Evolutionary conservation across 2,888 invertebrate species (phyloP).

Genomic region (Nomada fabriciana): DNA sequence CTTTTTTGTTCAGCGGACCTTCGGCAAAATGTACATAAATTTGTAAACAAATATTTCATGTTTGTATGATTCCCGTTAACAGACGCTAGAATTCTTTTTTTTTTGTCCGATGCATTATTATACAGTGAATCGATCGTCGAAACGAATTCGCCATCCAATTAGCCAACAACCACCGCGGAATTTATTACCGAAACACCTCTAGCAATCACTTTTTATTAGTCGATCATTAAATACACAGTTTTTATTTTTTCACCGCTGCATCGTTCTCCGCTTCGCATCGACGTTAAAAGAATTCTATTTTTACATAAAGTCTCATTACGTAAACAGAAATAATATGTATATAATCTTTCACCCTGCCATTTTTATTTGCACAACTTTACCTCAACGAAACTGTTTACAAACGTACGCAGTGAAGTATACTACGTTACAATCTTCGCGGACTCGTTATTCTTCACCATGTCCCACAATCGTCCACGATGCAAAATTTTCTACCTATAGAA

Average conservation of each 20-base stretch:
- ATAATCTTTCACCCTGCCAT: too few species aligned
- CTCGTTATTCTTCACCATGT: too few species aligned
- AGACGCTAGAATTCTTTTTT: not conserved
- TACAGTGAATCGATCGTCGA: not conserved
- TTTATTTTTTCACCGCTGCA: not conserved
- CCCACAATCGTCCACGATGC: too few species aligned
- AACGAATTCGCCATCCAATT: not conserved
- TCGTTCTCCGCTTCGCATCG: not conserved
- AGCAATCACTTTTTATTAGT: conserved; percentile 5
- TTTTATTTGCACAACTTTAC: too few species aligned
- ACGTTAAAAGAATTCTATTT: not conserved
- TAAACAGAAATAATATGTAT: too few species aligned
- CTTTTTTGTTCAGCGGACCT: not conserved
- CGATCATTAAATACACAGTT: not conserved
- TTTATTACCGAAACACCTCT: not conserved
- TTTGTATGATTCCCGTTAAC: not conserved
- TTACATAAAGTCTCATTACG: too few species aligned
- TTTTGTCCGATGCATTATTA: not conserved
- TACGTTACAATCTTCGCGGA: too few species aligned
- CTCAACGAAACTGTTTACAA: too few species aligned
- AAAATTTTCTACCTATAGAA: not conserved
- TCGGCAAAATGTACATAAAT: not conserved
- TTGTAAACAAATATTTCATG: not conserved
- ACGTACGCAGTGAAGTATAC: too few species aligned
- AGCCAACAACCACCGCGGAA: not conserved